Conservation (phyloP, 2,888 invertebrate genomes). For the Dermolepida albohirtum region DNA sequence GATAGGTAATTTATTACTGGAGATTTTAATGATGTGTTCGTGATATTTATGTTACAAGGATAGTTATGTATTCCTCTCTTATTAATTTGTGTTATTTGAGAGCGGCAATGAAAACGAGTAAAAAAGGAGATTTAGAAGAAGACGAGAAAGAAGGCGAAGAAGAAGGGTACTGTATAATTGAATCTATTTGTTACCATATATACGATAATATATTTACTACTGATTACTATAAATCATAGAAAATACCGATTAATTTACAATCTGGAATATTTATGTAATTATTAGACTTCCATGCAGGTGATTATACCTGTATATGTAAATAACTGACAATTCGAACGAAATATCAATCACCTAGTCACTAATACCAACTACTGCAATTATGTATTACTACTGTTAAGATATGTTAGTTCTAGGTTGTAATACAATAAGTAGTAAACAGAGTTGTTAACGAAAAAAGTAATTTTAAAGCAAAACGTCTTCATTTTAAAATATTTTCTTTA, state of each 20-base stretch:
- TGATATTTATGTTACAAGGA: constrained; percentile 35
- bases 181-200: constrained; percentile 43
- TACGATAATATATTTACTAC: constrained; percentile 46
- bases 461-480: too few relatives aligned
- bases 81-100: constrained; percentile 42
- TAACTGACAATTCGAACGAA: constrained; percentile 39
- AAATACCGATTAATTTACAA: constrained; percentile 44
- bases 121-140: constrained; percentile 7
- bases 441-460: too few relatives aligned
- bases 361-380: neutral
- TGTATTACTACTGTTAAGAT: constrained; percentile 19
- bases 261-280: constrained; percentile 45
- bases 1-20: constrained; percentile 19
- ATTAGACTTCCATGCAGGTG: constrained; percentile 47
- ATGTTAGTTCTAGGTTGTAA: too few relatives aligned
- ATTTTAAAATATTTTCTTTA: too few relatives aligned
- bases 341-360: constrained; percentile 30
- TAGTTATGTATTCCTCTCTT: constrained; percentile 39
- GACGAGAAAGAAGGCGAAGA: too few relatives aligned
- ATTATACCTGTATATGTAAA: constrained; percentile 54
- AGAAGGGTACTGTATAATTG: constrained; percentile 36
- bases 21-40: constrained; percentile 34
- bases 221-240: constrained; percentile 47
- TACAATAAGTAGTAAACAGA: too few relatives aligned
- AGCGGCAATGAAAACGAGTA: constrained; percentile 10